Base-by-base conservation (phyloP, 1,140 invertebrate genomes). In the Tetragonula clypearis region DNA sequence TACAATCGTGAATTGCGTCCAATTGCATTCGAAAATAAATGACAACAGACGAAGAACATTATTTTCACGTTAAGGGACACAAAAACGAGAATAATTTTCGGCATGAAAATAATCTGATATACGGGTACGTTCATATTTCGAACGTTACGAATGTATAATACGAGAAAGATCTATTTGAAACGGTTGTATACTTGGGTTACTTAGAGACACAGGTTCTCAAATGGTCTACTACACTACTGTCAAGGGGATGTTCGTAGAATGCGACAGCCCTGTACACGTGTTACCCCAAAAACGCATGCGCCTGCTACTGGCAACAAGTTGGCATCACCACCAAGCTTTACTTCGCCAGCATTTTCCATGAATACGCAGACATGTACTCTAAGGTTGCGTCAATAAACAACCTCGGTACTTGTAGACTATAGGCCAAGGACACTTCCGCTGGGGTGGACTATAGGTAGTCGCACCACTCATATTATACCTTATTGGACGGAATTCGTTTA, bases 241-340 rank as follows among this genome's bases (percentile, higher is more conserved):
- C 23, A n/a, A 71, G 62, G 75, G 88, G 82, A 5, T 79, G 75
- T 60, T n/a, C 41, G 17, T n/a, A 56, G 62, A 85, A 87, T 85
- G 88, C 78, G 88, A 78, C 88, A 86, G 69, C 62, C n/a, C 65
- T 84, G 82, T 74, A 81, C 85, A 87, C 86, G 88, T 87, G 85
- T 74, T 84, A 35, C 55, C 35, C 56, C 53, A 65, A 85, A 85
- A 85, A 87, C 90, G 90, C 90, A 91, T 91, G 90, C 90, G 90
- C 87, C 23, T 49, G 72, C 26, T n/a, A 53, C 26, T 69, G 88
- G 90, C 90, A 91, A 91, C 90, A 91, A 91, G 90, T 91, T 91
- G 90, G 79, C 75, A 87, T 90, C 88, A 87, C 88, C 88, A 88
- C 89, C 84, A 71, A 79, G 62, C 78, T 82, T 55, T 68, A 66